phyloP scores from a whole-genome alignment of 92 coral and sea anemone species.

The Zoanthus sansibaricus region DNA sequence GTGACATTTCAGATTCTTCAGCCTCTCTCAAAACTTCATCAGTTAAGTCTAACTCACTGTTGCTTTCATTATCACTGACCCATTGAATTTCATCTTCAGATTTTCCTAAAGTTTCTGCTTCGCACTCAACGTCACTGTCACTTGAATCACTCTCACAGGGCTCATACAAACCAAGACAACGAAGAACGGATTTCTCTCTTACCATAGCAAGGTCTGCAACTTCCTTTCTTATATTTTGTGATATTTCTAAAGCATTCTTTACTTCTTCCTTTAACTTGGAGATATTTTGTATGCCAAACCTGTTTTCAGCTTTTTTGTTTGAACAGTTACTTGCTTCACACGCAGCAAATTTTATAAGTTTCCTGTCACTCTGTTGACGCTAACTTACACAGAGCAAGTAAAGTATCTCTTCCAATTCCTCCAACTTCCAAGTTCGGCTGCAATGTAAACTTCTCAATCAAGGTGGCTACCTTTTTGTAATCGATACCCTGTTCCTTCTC shows the following conservation, averaged over 20 bases:
- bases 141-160: conserved; percentile 11
- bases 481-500: conserved; percentile 55
- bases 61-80: conserved; percentile 29
- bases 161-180: conserved; percentile 51
- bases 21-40: conserved; percentile 15
- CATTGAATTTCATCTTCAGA: conserved; percentile 25
- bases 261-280: conserved; percentile 51
- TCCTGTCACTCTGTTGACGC: conserved; percentile 71
- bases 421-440: conserved; percentile 54
- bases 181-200: conserved; percentile 54
- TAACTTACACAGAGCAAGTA: conserved; percentile 59
- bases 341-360: conserved; percentile 58
- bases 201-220: conserved; percentile 52
- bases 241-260: conserved; percentile 38
- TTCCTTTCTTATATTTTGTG: conserved; percentile 47
- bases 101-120: conserved; percentile 4
- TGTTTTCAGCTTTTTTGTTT: conserved; percentile 39
- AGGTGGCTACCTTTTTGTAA: conserved; percentile 44
- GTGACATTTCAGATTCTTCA: conserved; percentile 14
- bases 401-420: conserved; percentile 14
- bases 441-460: conserved; percentile 54
- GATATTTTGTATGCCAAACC: conserved; percentile 14
- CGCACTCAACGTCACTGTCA: conserved; percentile 57
- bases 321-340: conserved; percentile 55
- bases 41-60: conserved; percentile 18